These are phyloP conservation scores for Brachynemurus nebulosus DNA, from an alignment of 2,888 invertebrate genomes.

Conservation along the genomic window DNA sequence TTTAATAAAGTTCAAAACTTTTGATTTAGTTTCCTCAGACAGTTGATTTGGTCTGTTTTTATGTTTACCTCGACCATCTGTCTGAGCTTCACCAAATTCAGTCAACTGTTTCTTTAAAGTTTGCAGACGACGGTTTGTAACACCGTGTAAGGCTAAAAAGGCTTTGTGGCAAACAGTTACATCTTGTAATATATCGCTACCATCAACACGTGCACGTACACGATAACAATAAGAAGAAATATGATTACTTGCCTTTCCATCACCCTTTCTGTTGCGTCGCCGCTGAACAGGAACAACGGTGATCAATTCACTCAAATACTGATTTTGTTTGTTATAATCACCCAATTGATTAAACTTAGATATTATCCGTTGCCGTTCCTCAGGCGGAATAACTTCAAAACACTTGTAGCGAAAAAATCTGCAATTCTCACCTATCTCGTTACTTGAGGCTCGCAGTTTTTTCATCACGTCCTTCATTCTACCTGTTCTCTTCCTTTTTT, in stretches of 20 bases:
- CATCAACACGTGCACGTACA: not conserved
- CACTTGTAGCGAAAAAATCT: too few species aligned
- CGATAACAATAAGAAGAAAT: not conserved
- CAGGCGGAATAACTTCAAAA: too few species aligned
- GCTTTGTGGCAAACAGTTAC: not conserved
- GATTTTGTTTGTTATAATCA: too few species aligned
- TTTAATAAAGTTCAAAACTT: not conserved
- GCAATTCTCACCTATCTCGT: too few species aligned
- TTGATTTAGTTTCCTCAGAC: not conserved
- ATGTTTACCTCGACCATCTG: not conserved
- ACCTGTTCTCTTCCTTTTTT: too few species aligned
- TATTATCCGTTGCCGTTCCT: too few species aligned
- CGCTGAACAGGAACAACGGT: too few species aligned
- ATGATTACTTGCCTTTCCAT: not conserved
- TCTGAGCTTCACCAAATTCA: not conserved
- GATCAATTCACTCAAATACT: too few species aligned
- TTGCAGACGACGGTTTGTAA: not conserved
- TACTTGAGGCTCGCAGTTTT: too few species aligned
- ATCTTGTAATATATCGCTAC: not conserved
- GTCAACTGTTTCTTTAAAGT: not conserved
- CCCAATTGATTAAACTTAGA: too few species aligned
- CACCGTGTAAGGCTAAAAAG: not conserved
- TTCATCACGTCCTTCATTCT: too few species aligned
- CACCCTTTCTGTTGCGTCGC: not conserved
- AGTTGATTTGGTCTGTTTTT: not conserved